Percentiles rank a stretch among this genome's conserved stretches.
These are phyloP conservation scores for Micrasema minimum DNA, from an alignment of 1,140 invertebrate genomes.

Conservation along the genomic window DNA sequence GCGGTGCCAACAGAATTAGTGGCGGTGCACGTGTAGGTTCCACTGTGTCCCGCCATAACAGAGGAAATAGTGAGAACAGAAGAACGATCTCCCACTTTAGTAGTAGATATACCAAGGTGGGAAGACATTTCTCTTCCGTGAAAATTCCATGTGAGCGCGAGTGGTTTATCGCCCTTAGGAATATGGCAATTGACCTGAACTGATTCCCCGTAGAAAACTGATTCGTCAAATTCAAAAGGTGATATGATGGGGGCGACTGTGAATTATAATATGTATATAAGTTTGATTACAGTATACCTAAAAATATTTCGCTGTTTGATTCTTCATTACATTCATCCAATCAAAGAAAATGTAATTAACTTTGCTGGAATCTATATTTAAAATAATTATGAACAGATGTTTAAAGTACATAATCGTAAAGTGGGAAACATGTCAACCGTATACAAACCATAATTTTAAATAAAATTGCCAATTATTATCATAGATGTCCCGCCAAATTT, in stretches of 20 bases:
- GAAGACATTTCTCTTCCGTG: conserved; percentile 66
- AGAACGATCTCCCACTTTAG: conserved; percentile 75
- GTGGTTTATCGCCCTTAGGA: conserved; percentile 75
- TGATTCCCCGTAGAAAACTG: conserved; percentile 78
- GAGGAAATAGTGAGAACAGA: conserved; percentile 81
- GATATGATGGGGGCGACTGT: conserved; percentile 72
- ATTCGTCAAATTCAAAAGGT: conserved; percentile 72
- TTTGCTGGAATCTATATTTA: too few relatives aligned
- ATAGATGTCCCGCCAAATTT: conserved; percentile 45
- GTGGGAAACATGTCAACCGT: too few relatives aligned
- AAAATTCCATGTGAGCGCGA: conserved; percentile 73
- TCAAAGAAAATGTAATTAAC: too few relatives aligned
- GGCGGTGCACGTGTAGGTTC: conserved; percentile 84
- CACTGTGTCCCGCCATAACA: conserved; percentile 77
- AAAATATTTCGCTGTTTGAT: not conserved
- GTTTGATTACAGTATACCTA: not conserved
- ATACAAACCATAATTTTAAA: not conserved
- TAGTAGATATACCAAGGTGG: conserved; percentile 66
- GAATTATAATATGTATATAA: conserved; percentile 52
- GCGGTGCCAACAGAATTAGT: conserved; percentile 75
- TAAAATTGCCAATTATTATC: conserved; percentile 5
- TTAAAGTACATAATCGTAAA: too few relatives aligned
- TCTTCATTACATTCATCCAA: too few relatives aligned
- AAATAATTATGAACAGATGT: too few relatives aligned
- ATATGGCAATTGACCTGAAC: conserved; percentile 76